phyloP scores from a whole-genome alignment of 2,797 vertebrate genomes.

The Chaetophractus vellerosus region DNA sequence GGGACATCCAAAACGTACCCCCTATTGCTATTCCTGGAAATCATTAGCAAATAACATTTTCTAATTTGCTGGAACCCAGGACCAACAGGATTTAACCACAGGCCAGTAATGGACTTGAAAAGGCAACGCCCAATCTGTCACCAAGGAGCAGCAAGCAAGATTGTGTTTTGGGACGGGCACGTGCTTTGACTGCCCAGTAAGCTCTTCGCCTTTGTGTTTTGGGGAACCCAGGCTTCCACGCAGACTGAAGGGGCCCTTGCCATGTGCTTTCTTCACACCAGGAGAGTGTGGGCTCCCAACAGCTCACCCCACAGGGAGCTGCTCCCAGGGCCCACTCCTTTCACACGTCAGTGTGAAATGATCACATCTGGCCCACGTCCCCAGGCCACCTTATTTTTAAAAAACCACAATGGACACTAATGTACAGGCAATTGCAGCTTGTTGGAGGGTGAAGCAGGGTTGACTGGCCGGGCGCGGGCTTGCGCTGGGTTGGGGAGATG shows the following conservation, averaged over 20 bases:
- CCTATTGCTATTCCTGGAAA: not conserved
- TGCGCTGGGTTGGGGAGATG: not conserved
- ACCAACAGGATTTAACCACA: not conserved
- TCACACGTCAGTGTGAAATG: not conserved
- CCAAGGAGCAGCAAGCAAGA: not conserved
- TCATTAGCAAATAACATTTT: not conserved
- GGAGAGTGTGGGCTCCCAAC: not conserved
- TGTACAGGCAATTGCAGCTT: not conserved
- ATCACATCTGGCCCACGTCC: not conserved
- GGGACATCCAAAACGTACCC: not conserved
- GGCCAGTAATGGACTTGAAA: not conserved
- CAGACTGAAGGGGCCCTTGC: not conserved
- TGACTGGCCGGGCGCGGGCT: not conserved
- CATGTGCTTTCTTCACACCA: not conserved
- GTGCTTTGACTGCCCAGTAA: no score
- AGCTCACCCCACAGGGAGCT: no score
- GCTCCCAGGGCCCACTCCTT: no score
- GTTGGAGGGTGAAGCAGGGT: not conserved
- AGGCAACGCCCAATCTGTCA: not conserved
- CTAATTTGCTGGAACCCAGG: not conserved
- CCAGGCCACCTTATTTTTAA: not conserved
- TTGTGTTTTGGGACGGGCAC: fast-evolving
- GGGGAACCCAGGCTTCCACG: not conserved
- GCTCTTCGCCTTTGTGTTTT: no score
- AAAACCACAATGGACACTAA: not conserved